Base-by-base conservation (phyloP, 2,888 invertebrate species). In the Ariolimax columbianus region DNA sequence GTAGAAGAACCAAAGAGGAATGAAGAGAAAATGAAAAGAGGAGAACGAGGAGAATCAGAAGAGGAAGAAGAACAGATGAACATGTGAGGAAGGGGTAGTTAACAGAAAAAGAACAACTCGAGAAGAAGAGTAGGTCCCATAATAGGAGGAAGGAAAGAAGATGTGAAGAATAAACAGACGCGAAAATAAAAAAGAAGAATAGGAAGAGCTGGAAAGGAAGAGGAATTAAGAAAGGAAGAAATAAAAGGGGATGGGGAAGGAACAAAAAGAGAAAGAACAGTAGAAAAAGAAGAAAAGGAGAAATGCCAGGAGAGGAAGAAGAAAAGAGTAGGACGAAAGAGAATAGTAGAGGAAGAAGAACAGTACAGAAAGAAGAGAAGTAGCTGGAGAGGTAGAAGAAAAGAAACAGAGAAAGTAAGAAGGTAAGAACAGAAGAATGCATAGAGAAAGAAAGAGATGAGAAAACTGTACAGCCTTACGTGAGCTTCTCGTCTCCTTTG, bases 401-500 rank as follows among this genome's bases (percentile, higher is more conserved):
- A 26, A 59, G n/a, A 26, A 59, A 59, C 4, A 14, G 4, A 26
- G n/a, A 59, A n/a, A 19, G 19, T 17, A 59, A 4, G n/a, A 14
- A 26, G 23, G 23, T 4, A 59, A 59, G 59, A 59, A 59, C 26
- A 59, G 4, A 26, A 59, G n/a, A 19, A 7, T 59, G 59, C 11
- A 14, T 7, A n/a, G 4, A 59, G n/a, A 19, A 59, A 26, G 19
- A 26, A 26, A 59, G 23, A 59, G 59, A 17, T 17, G n/a, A n/a
- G 11, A 30, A 55, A 73, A 73, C 26, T 75, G 2, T 14, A 17
- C 33, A 19, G 38, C 43, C 68, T 83, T 77, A 77, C 47, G 55
- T 51, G 38, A 75, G 63, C 26, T 81, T 81, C 23, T 77, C 77
- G 51, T 68, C 63, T 51, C 75, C 75, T 33, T 19, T 75, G 43